Evolutionary conservation across 1,140 invertebrate genomes (phyloP), one percentile per base, ranked within the genome.

Genomic region (Papilio dardanus): DNA sequence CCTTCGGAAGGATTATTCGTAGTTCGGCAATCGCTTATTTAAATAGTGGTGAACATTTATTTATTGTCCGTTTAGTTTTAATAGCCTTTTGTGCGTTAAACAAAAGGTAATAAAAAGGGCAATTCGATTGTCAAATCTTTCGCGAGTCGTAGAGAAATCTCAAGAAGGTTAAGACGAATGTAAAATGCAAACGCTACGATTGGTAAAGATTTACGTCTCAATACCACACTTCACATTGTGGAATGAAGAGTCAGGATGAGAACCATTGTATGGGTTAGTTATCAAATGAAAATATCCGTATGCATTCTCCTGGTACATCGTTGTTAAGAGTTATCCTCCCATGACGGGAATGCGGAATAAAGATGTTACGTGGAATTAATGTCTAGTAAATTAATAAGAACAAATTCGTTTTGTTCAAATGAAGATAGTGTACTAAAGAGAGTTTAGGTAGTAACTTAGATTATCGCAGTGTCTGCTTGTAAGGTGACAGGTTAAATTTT

Each of bases 331-430:
- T 40, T 69, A 40, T 40, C 33, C 31, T 69, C 67, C 67, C 67
- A 40, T 69, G 66, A 68, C 66, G 66, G 19, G 33, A 68, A 68
- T 37, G 66, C 66, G 66, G 33, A 68, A 68, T 68, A 6, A 19
- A 68, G 66, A 68, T n/a, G 19, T 66, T 54, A 31, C 7, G 28
- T 35, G 21, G 66, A 21, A 68, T 35, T 37, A 68, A 68, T 40
- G 7, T 68, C 33, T 37, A 8, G 19, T 31, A 16, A 67, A 8
- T 12, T 40, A 33, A 37, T 68, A 33, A 68, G 66, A 37, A 58
- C 19, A 24, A 28, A 65, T 33, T n/a, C 6, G 12, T 21, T 66
- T 66, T 8, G 0, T 54, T 46, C 4, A 46, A 46, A 46, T n/a
- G 16, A 46, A 46, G 42, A 5, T 4, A 19, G 16, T 14, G 0